Evolutionary conservation across 2,797 vertebrate species (phyloP), one percentile per base, ranked within the genome.

Genomic region (Nothura maculosa): DNA sequence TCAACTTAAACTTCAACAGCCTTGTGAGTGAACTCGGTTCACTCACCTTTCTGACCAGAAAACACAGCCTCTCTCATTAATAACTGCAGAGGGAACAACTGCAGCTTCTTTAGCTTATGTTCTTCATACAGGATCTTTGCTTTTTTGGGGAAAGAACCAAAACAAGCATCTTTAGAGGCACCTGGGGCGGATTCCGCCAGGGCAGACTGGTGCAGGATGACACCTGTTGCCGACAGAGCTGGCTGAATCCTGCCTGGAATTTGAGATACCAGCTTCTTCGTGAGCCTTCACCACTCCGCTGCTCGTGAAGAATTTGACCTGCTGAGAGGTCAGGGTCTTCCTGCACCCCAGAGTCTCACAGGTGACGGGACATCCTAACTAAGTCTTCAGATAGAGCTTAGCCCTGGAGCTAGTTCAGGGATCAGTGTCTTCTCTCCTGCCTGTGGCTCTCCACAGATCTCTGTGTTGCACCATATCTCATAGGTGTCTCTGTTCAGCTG

Each of bases 221-320:
- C 42, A 9, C 62, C 43, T 27, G 34, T 9, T 1, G 8, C 47
- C 34, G 50, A 57, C 75, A 20, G 76, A 22, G 18, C 32, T 81
- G 63, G 36, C 69, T 93, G 94, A 83, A 47, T 87, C 84, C 81
- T 0, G 2, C 21, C 72, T 73, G 93, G 92, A 94, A 94, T 96
- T 81, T 79, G 55, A 81, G 60, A 79, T 91, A 73, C 76, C 69
- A 69, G 92, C 85, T 85, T 40, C 63, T 93, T 89, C 92, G 83
- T 85, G 84, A 85, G 67, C 80, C 80, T 88, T 88, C 75, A 81
- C 88, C 93, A 88, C 85, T 82, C 95, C 91, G 76, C 36, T 95
- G 94, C 93, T 95, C 79, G 92, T 81, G 93, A 90, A 95, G 93
- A 94, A 95, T 96, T 93, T 94, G 92, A 95, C 92, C 92, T 94